phyloP scores from a whole-genome alignment of 2,797 vertebrate genomes.

The Heliangelus exortis region DNA sequence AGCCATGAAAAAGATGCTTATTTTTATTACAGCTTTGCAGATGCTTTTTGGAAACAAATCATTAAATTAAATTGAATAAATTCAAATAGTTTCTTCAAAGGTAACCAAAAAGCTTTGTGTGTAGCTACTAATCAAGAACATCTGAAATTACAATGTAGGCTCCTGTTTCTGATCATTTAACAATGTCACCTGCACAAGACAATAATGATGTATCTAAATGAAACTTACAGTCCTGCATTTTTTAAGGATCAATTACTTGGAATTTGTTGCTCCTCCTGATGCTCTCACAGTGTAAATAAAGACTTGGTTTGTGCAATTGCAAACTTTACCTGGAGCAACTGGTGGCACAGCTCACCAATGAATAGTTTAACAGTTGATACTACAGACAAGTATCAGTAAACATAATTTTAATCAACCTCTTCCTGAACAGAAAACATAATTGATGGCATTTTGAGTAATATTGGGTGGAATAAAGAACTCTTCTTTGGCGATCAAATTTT shows the following conservation, averaged over 20 bases:
- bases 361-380: neutral
- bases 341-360: neutral
- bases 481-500: neutral
- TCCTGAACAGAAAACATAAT: neutral
- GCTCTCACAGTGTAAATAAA: neutral
- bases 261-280: neutral
- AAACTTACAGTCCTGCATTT: neutral
- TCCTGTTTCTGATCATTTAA: neutral
- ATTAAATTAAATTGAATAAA: neutral
- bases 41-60: neutral
- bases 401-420: neutral
- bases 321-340: neutral
- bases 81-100: neutral
- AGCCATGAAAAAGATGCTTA: neutral
- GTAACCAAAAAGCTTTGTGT: neutral
- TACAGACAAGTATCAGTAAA: neutral
- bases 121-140: neutral
- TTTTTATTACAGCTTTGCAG: neutral
- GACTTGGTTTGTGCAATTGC: neutral
- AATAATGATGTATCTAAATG: neutral
- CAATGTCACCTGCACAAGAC: rapidly evolving
- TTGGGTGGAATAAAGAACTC: rapidly evolving
- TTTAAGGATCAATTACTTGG: neutral
- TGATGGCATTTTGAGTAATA: neutral
- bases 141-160: neutral